Base-by-base conservation (phyloP, 1,140 invertebrate species). In the Xylocopa sonorina region DNA sequence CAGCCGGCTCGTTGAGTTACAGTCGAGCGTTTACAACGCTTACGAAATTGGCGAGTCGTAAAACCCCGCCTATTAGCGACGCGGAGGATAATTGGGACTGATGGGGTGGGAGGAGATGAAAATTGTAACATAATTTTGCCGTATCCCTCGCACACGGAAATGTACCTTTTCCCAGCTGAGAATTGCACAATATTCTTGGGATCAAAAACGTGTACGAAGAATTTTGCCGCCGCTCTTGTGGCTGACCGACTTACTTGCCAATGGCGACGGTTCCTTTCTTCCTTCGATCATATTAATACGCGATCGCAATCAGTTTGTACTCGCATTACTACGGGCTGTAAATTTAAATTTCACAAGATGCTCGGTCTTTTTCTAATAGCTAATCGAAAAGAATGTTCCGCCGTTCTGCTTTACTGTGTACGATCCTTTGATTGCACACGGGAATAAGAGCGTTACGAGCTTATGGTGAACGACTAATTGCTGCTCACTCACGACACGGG, bases 21-120 rank as follows among this genome's bases (percentile, higher is more conserved):
- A 66, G 29, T 41, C 53, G 7, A 50, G 29, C 58, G 46, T 66
- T 76, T 69, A 62, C 63, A 60, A 50, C 67, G 29, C 68, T 85
- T 85, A 81, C 84, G 84, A 85, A 85, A 85, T 85, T 81, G 75
- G 55, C 64, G 64, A 69, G 64, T 85, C 74, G 60, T 85, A 81
- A 85, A 85, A 73, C 58, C 51, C 34, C 29, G 71, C 34, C 64
- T 62, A 82, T 85, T 78, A 71, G 58, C 75, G 80, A 82, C 79
- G 62, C 55, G 51, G 62, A 53, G 82, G 78, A 69, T 83, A 85
- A 84, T 84, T 83, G 68, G 48, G 53, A 51, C 66, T 57, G 68
- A 77, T 48, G 68, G 62, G 21, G 48, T 38, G 81, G 81, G 60
- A 85, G n/a, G 55, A 81, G 63, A 68, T 38, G 64, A 76, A 69